These are phyloP conservation scores for Oceanites oceanicus DNA, from an alignment of 2,113 vertebrate species.

Conservation along the genomic window DNA sequence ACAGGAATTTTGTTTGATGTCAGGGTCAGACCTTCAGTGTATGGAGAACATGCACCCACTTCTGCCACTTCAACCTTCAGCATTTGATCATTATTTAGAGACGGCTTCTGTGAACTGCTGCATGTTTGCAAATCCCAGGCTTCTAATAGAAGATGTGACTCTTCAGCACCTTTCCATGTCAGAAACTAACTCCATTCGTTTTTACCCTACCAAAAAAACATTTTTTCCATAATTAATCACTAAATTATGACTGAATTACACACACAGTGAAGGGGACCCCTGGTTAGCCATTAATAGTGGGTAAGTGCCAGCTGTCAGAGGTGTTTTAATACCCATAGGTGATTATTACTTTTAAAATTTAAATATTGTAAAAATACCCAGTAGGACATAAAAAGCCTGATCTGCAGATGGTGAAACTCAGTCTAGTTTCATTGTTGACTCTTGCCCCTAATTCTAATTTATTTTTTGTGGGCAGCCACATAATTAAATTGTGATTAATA, in stretches of 20 bases:
- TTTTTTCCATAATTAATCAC: not conserved
- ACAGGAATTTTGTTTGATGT: not conserved
- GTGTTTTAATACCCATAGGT: not conserved
- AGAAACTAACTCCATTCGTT: not conserved
- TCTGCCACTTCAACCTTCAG: not conserved
- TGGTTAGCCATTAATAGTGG: not conserved
- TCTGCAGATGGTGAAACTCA: constrained; percentile 3
- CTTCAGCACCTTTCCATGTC: not conserved
- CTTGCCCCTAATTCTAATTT: not conserved
- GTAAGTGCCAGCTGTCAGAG: not conserved
- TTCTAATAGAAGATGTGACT: not conserved
- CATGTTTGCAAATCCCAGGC: not conserved
- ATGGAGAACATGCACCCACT: not conserved
- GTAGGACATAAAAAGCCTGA: not conserved
- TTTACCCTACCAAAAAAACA: not conserved
- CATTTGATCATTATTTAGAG: not conserved
- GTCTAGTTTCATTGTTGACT: not conserved
- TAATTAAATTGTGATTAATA: constrained; percentile 37
- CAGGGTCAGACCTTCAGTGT: not conserved
- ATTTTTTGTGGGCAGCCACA: not conserved
- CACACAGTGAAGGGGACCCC: not conserved
- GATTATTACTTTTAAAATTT: not conserved
- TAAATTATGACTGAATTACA: not conserved
- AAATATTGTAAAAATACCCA: constrained; percentile 4
- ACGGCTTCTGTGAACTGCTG: not conserved